A percentile compares a stretch with the other conserved stretches of the same genome.
Conservation (phyloP, 2,797 vertebrate genomes). For the Falco novaeseelandiae region DNA sequence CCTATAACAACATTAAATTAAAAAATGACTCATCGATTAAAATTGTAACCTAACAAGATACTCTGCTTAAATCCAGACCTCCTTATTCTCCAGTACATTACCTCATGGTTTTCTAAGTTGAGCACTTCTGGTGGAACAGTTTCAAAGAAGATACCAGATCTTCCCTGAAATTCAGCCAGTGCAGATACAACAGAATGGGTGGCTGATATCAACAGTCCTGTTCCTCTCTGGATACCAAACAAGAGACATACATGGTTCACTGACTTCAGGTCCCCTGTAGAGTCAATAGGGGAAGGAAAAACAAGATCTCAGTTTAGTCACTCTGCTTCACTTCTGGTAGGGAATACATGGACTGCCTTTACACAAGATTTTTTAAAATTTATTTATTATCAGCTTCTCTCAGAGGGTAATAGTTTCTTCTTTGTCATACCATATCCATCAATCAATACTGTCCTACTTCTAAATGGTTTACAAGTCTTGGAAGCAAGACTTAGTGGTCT, state of each 20-base stretch:
- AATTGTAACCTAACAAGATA: neutral
- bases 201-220: too few species aligned
- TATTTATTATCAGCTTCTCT: neutral
- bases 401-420: neutral
- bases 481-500: neutral
- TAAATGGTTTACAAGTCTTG: neutral
- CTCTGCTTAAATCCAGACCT: neutral
- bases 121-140: neutral
- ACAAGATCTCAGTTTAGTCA: neutral
- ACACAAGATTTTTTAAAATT: neutral
- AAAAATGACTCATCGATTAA: neutral
- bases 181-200: neutral
- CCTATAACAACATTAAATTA: neutral
- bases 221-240: neutral
- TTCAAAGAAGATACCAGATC: neutral
- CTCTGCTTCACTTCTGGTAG: neutral
- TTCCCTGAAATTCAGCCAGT: neutral
- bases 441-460: neutral
- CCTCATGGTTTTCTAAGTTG: neutral
- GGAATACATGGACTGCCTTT: neutral
- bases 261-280: neutral
- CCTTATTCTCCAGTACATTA: neutral
- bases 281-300: neutral
- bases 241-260: neutral
- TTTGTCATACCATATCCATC: neutral